These are phyloP conservation scores for Ictalurus furcatus DNA, from an alignment of 2,113 vertebrate species.

Conservation along the genomic window DNA sequence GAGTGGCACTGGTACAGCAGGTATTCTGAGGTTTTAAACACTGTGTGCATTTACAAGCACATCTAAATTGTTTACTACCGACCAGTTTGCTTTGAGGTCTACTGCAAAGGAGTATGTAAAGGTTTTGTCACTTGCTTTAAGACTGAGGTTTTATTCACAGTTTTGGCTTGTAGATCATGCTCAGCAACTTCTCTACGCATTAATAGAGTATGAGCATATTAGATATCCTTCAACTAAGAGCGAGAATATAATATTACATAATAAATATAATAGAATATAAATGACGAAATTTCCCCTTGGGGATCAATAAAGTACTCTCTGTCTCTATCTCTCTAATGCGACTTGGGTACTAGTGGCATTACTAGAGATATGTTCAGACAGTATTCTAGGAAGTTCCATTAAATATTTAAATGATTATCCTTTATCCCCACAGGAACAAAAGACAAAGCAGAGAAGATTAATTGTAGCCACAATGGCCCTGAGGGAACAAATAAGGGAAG, in stretches of 20 bases:
- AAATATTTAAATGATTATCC: constrained; percentile 27
- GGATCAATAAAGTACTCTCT: too few relatives aligned
- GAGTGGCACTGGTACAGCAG: not conserved
- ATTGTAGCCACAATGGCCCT: not conserved
- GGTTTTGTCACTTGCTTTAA: not conserved
- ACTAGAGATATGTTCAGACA: not conserved
- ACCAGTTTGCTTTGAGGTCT: not conserved
- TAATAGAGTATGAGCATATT: not conserved
- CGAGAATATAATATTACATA: not conserved
- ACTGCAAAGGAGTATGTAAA: not conserved
- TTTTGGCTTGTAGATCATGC: not conserved
- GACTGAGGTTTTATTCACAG: not conserved
- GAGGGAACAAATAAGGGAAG: not conserved
- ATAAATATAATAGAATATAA: too few relatives aligned
- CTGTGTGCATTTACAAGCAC: not conserved
- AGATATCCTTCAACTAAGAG: not conserved
- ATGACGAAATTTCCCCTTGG: too few relatives aligned
- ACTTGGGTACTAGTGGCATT: not conserved
- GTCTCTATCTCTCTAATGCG: too few relatives aligned
- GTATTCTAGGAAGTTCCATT: constrained; percentile 14
- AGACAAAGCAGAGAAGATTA: constrained; percentile 10
- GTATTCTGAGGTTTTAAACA: not conserved
- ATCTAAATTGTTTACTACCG: not conserved
- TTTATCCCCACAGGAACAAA: constrained; percentile 1
- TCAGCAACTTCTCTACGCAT: not conserved